Conservation (phyloP, 2,113 vertebrate species). For the Trichomycterus rosablanca region DNA sequence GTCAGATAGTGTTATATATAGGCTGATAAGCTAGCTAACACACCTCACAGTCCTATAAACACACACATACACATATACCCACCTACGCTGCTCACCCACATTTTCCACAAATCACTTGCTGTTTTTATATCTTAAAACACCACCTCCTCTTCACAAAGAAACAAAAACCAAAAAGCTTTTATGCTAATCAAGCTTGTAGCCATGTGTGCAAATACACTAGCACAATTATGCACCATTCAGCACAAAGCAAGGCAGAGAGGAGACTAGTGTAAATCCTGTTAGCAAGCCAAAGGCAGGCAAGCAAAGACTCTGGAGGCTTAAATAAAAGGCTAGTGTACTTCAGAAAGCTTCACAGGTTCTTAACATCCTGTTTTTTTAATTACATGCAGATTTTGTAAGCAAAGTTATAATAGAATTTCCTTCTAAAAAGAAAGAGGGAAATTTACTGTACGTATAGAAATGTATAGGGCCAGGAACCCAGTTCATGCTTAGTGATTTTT, state of each 20-base stretch:
- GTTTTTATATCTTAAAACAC: too few species aligned
- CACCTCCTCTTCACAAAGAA: too few species aligned
- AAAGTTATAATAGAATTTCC: too few species aligned
- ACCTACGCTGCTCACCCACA: too few species aligned
- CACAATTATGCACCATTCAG: slow-evolving; percentile 59
- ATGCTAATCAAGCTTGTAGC: slow-evolving; percentile 54
- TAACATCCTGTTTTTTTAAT: too few species aligned
- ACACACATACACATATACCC: slow-evolving; percentile 24
- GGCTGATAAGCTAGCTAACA: slow-evolving; percentile 32
- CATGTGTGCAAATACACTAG: slow-evolving; percentile 45
- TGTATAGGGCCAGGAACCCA: too few species aligned
- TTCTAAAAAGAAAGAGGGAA: too few species aligned
- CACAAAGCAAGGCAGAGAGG: slow-evolving; percentile 44
- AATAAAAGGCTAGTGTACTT: slow-evolving; percentile 15
- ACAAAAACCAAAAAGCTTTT: slow-evolving; percentile 58
- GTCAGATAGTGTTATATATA: slow-evolving; percentile 53
- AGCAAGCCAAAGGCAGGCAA: slow-evolving; percentile 12
- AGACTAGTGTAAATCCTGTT: slow-evolving; percentile 53
- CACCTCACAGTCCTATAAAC: slow-evolving; percentile 21
- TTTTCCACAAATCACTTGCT: too few species aligned
- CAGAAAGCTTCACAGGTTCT: neutral
- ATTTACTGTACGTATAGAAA: too few species aligned
- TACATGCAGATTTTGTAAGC: too few species aligned
- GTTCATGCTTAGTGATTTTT: too few species aligned
- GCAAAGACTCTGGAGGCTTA: slow-evolving; percentile 6